phyloP scores from a whole-genome alignment of 2,797 vertebrate genomes.

The Picus viridis region DNA sequence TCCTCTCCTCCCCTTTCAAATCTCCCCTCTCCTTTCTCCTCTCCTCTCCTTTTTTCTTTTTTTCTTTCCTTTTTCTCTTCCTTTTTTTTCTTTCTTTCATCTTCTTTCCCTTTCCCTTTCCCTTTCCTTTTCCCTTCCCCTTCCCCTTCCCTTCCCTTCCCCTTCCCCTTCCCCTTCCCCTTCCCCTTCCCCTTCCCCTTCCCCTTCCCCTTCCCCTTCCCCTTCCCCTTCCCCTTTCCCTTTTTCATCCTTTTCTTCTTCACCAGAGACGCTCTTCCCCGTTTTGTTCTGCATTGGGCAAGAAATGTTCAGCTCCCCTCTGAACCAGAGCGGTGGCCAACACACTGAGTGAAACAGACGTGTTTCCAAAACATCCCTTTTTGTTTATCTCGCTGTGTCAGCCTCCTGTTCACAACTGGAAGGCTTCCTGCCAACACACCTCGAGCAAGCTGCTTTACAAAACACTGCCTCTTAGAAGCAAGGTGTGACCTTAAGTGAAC shows the following conservation, averaged over 20 bases:
- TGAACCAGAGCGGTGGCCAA: fast-evolving
- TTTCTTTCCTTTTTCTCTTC: too few species aligned
- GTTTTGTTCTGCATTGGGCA: background rate
- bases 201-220: too few species aligned
- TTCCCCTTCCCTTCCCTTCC: too few species aligned
- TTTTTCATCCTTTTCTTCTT: background rate
- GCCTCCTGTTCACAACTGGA: background rate
- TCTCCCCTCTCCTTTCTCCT: too few species aligned
- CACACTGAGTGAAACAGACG: background rate
- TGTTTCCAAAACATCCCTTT: slow-evolving; percentile 23
- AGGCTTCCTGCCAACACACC: background rate
- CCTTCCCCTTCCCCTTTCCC: too few species aligned
- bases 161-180: too few species aligned
- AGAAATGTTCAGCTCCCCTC: background rate
- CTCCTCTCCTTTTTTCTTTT: too few species aligned
- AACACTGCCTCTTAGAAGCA: background rate
- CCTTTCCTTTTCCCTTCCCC: too few species aligned
- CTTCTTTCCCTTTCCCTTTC: too few species aligned
- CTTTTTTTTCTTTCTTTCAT: too few species aligned
- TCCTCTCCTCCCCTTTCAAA: too few species aligned
- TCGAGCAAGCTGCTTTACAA: background rate
- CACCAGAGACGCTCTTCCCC: background rate
- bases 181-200: too few species aligned
- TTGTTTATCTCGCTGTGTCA: background rate
- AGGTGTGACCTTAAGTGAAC: background rate